A percentile compares a stretch with the other conserved stretches of the same genome.
phyloP scores from a whole-genome alignment of 2,113 vertebrate species.

The Taxidea taxus region DNA sequence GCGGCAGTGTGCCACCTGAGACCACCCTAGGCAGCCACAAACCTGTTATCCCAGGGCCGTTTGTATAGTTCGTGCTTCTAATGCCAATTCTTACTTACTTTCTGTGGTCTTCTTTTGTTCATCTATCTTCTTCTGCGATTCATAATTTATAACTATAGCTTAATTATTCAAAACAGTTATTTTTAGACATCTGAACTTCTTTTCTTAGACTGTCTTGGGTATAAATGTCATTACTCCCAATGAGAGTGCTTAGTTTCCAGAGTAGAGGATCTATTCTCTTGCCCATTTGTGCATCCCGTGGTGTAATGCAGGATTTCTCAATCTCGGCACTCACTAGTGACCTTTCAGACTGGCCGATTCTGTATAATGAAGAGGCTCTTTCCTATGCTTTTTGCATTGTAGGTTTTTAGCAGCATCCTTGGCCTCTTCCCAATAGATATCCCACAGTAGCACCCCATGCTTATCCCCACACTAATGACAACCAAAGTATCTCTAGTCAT shows the following conservation, averaged over 20 bases:
- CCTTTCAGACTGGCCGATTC: neutral
- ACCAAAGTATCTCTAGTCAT: neutral
- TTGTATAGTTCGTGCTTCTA: neutral
- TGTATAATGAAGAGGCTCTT: neutral
- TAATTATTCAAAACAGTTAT: slow-evolving; percentile 50
- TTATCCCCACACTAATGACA: fast-evolving
- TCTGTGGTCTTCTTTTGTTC: neutral
- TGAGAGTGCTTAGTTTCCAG: neutral
- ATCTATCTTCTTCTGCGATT: neutral
- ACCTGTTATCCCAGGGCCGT: neutral
- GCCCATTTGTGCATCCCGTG: neutral
- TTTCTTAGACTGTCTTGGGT: neutral
- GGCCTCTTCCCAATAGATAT: neutral
- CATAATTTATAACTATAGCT: slow-evolving; percentile 38
- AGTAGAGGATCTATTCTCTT: neutral
- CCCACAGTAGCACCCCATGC: neutral
- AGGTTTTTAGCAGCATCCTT: neutral
- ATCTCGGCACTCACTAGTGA: neutral
- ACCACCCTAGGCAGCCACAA: neutral
- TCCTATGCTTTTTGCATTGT: neutral
- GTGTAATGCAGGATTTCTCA: neutral
- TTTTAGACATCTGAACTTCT: neutral
- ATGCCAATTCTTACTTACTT: slow-evolving; percentile 14
- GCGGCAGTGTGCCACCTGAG: neutral
- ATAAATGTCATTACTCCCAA: neutral